Percentiles rank a stretch among this genome's conserved stretches.
Evolutionary conservation across 2,797 vertebrate genomes (phyloP).

Genomic region (Rhynchonycteris naso): DNA sequence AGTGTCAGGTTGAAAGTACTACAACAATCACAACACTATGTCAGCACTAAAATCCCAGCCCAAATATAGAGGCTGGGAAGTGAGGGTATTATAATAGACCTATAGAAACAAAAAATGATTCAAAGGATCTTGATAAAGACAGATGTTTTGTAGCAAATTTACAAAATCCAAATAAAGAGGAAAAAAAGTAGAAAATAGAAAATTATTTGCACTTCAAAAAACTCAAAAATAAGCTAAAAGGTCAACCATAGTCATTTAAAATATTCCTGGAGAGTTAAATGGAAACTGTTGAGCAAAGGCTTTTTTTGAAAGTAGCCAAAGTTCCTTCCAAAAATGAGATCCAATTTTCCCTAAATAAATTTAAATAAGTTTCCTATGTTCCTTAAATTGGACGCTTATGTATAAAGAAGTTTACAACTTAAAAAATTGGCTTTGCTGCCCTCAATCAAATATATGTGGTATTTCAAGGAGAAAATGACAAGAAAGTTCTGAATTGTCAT

Average conservation of each 20-base stretch:
- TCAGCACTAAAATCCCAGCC: not conserved
- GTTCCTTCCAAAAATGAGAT: conserved; percentile 30
- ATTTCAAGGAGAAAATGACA: conserved; percentile 32
- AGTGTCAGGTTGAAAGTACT: not conserved
- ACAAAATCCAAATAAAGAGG: conserved; percentile 36
- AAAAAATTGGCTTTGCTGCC: not conserved
- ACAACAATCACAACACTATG: not conserved
- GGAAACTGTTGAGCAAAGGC: not conserved
- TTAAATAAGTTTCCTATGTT: not conserved
- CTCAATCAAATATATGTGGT: not conserved
- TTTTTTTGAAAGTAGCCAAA: conserved; percentile 1
- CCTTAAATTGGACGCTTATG: not conserved
- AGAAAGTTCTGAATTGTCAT: not conserved
- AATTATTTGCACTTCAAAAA: conserved; percentile 46
- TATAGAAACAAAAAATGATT: not conserved
- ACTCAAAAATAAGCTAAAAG: conserved; percentile 48
- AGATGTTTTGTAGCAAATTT: not conserved
- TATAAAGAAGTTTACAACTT: not conserved
- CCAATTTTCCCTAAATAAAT: not conserved
- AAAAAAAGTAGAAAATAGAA: conserved; percentile 48
- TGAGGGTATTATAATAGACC: not conserved
- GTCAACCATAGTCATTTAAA: conserved; percentile 41
- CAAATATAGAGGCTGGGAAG: accelerated
- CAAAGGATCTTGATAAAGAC: not conserved
- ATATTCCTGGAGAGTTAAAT: conserved; percentile 39